Base-by-base conservation (phyloP, 2,888 invertebrate species). In the Oasisia sp. region DNA sequence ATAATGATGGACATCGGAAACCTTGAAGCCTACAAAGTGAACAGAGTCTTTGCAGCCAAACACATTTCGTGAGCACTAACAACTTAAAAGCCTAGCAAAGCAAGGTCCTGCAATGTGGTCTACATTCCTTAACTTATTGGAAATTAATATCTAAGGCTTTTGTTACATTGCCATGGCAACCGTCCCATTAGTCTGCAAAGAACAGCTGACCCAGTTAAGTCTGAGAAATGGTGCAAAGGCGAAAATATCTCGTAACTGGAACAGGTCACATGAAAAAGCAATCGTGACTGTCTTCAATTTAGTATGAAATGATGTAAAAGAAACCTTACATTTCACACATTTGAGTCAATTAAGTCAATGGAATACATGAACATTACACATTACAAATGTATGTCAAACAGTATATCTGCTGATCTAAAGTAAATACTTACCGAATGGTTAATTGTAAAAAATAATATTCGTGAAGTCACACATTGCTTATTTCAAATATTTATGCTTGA, bases 1-100 rank as follows among this genome's bases (percentile, higher is more conserved):
- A 97, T 97, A 93, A 97, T 97, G 92, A 97, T 97, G 0, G 97
- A 97, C 95, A 97, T 95, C 0, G 97, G 97, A 45, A 97, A 95
- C n/a, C 94, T 94, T 11, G 97, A 97, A 7, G 97, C 97, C 95
- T 97, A 95, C 32, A 95, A 94, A 90, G 19, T 19, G 32, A 90
- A 90, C 32, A 19, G 32, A 32, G 14, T 90, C 44, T 74, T 27
- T 74, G 74, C 27, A 27, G 27, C 74, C 27, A 74, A 74, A 74
- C 27, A 74, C 27, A 27, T 74, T 19, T 74, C 19, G 27, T 74
- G 19, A 74, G 74, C n/a, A n/a, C 27, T 74, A 19, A 74, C 19
- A 74, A 27, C 7, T 1, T 7, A 27, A 74, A 74, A 74, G 27
- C 14, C 14, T 74, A 27, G 74, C 74, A 74, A 27, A 74, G 5